A percentile compares a stretch with the other conserved stretches of the same genome.
phyloP scores from a whole-genome alignment of 2,113 vertebrate species.

The Polyodon spathula region DNA sequence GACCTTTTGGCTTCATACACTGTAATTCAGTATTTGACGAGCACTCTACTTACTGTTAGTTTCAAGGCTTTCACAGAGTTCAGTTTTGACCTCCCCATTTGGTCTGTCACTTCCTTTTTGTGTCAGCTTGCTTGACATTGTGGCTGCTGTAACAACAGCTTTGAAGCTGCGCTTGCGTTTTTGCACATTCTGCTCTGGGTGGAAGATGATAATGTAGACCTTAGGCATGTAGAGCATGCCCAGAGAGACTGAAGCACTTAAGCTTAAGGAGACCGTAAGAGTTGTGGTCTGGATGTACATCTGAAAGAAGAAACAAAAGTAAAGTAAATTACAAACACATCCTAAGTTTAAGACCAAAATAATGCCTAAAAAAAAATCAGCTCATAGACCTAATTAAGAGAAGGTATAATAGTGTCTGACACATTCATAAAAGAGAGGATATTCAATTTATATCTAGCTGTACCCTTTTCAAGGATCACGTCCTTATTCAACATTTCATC shows the following conservation, averaged over 20 bases:
- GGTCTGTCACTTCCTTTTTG: slow-evolving; percentile 90
- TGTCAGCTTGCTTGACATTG: slow-evolving; percentile 90
- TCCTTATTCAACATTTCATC: too few relatives aligned
- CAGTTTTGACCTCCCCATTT: slow-evolving; percentile 95
- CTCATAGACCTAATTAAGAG: too few relatives aligned
- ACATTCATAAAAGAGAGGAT: too few relatives aligned
- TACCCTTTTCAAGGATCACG: too few relatives aligned
- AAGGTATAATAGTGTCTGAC: too few relatives aligned
- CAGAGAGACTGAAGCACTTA: slow-evolving; percentile 92
- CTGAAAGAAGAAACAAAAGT: slow-evolving; percentile 46
- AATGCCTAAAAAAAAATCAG: too few relatives aligned
- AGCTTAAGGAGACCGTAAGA: slow-evolving; percentile 90
- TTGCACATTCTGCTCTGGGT: slow-evolving; percentile 93
- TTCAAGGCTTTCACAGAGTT: slow-evolving; percentile 97
- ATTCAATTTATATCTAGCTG: too few relatives aligned
- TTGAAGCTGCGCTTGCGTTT: slow-evolving; percentile 96
- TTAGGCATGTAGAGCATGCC: slow-evolving; percentile 98
- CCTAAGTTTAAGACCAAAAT: too few relatives aligned
- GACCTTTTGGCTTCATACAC: too few relatives aligned
- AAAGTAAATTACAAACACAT: too few relatives aligned
- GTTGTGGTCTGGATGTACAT: slow-evolving; percentile 98
- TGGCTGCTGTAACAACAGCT: slow-evolving; percentile 91
- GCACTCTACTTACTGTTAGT: slow-evolving; percentile 89
- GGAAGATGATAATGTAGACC: slow-evolving; percentile 95
- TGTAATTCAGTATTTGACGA: neutral